Percentiles rank a stretch among this genome's conserved stretches.
These are phyloP conservation scores for Aleiodes leptofemur DNA, from an alignment of 2,888 invertebrate genomes.

Conservation along the genomic window DNA sequence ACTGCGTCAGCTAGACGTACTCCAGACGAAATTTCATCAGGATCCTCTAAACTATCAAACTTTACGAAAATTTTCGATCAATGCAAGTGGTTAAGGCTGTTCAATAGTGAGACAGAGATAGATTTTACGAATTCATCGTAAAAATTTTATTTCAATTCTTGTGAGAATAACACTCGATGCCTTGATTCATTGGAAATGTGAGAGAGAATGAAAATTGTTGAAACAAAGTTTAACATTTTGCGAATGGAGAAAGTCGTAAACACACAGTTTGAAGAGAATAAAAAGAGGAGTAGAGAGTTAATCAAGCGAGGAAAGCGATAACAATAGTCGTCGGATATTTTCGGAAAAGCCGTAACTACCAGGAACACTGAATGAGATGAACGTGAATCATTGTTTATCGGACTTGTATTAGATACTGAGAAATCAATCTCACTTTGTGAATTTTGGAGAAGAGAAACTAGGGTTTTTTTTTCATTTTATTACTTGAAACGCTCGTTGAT, in stretches of 20 bases:
- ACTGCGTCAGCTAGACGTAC: conserved; percentile 59
- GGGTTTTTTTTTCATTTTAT: too few species aligned
- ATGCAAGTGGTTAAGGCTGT: background rate
- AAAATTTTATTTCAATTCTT: conserved; percentile 23
- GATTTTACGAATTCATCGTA: background rate
- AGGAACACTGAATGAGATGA: conserved; percentile 42
- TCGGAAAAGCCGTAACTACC: conserved; percentile 34
- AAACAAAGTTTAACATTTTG: conserved; percentile 7
- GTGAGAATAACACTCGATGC: conserved; percentile 18
- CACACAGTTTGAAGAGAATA: conserved; percentile 33
- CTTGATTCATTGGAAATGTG: conserved; percentile 1
- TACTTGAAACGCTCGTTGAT: too few species aligned
- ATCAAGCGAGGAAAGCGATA: conserved; percentile 59
- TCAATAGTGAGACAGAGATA: conserved; percentile 4
- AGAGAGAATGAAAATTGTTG: conserved; percentile 5
- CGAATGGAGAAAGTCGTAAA: conserved; percentile 35
- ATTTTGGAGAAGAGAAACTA: too few species aligned
- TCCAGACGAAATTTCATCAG: conserved; percentile 25
- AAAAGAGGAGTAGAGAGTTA: conserved; percentile 48
- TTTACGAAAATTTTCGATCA: conserved; percentile 8
- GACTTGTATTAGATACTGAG: too few species aligned
- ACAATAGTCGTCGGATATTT: conserved; percentile 54
- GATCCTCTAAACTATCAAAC: background rate
- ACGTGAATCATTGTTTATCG: background rate
- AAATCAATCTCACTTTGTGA: too few species aligned